A percentile compares a stretch with the other conserved stretches of the same genome.
Evolutionary conservation across 2,113 vertebrate genomes (phyloP).

Genomic region (crab-eating macaque (Macaca fascicularis)): T2T-MFA8v1.1 NC_088380.1:81862001-81862500

Average conservation of each 20-base stretch:
- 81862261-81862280: neutral
- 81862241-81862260: neutral
- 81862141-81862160: neutral
- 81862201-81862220: neutral
- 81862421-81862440: constrained; percentile 67
- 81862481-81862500: constrained; percentile 71
- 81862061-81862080: neutral
- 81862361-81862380: constrained; percentile 54
- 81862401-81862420: constrained; percentile 72
- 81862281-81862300: neutral
- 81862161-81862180: neutral
- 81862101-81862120: neutral
- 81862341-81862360: neutral
- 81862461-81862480: constrained; percentile 66
- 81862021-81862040: neutral
- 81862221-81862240: neutral
- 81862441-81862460: constrained; percentile 58
- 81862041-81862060: neutral
- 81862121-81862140: neutral
- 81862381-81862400: constrained; percentile 62
- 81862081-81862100: neutral
- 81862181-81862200: neutral
- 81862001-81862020: neutral
- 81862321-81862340: neutral
- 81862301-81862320: neutral